Evolutionary conservation across 2,888 invertebrate genomes (phyloP).

Genomic region (Caenorhabditis sp.): DNA sequence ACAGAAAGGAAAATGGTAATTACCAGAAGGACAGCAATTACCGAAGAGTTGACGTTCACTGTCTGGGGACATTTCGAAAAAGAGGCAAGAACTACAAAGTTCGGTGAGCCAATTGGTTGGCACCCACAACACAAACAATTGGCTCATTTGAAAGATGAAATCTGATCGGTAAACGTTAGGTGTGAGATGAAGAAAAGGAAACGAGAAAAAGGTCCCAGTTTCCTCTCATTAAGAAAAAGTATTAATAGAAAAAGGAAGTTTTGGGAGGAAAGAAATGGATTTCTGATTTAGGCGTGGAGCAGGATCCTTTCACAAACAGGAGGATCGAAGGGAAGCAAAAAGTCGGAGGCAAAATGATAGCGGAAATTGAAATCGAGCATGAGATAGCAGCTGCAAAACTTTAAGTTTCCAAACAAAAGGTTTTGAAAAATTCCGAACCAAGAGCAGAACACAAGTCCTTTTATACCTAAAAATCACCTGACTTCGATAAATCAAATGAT

Average conservation of each 20-base stretch:
- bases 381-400: not conserved
- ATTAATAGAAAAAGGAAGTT: slow-evolving; percentile 17
- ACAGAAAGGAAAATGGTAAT: slow-evolving; percentile 13
- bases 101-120: not conserved
- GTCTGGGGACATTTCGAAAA: slow-evolving; percentile 1
- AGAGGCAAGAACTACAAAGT: slow-evolving; percentile 10
- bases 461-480: not conserved
- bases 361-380: slow-evolving; percentile 38
- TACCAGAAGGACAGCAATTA: slow-evolving; percentile 3
- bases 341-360: slow-evolving; percentile 36
- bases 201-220: not conserved
- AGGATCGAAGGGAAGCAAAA: not conserved
- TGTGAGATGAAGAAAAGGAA: slow-evolving; percentile 8
- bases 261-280: not conserved
- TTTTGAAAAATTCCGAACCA: too few relatives aligned
- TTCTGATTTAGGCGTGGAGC: not conserved
- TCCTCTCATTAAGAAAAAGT: slow-evolving; percentile 5
- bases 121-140: slow-evolving; percentile 19
- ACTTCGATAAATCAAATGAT: not conserved
- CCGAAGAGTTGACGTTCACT: slow-evolving; percentile 4
- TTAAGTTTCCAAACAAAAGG: too few relatives aligned
- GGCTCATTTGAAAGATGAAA: slow-evolving; percentile 4
- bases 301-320: not conserved
- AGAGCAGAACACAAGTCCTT: not conserved
- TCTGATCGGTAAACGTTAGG: slow-evolving; percentile 25